Conservation (phyloP, 2,797 vertebrate genomes). For the Vultur gryphus region DNA sequence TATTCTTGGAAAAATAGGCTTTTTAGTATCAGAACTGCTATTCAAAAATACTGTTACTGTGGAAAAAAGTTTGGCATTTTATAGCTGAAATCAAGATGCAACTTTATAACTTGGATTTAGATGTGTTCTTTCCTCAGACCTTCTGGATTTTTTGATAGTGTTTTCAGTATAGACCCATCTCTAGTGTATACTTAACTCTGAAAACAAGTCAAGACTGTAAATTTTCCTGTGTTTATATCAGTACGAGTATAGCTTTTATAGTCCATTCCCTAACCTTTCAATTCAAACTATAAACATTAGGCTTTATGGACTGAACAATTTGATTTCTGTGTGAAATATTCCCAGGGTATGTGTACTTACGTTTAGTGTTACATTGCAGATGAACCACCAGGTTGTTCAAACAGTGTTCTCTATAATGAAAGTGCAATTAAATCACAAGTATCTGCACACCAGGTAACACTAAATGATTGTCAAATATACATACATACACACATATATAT, state of each 20-base stretch:
- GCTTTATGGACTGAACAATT: neutral
- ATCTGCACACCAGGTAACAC: neutral
- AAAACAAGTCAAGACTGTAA: neutral
- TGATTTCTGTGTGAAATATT: neutral
- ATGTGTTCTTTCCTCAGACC: neutral
- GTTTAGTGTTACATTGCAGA: constrained; percentile 80
- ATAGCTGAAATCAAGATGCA: neutral
- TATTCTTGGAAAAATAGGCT: neutral
- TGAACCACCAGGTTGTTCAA: constrained; percentile 69
- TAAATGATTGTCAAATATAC: neutral
- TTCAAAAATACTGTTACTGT: neutral
- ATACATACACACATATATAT: fast-evolving
- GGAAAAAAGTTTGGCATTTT: neutral
- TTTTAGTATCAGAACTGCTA: neutral
- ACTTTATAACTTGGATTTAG: neutral
- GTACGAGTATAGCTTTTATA: neutral
- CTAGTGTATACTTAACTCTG: neutral
- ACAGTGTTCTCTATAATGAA: constrained; percentile 81
- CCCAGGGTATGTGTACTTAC: constrained; percentile 73
- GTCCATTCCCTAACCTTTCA: neutral
- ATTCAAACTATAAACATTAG: neutral
- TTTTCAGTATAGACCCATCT: neutral
- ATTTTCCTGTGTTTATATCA: neutral
- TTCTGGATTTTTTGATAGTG: neutral
- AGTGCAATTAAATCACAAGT: constrained; percentile 15